Evolutionary conservation across 2,888 invertebrate genomes (phyloP).

Genomic region (Papilio elwesi): DNA sequence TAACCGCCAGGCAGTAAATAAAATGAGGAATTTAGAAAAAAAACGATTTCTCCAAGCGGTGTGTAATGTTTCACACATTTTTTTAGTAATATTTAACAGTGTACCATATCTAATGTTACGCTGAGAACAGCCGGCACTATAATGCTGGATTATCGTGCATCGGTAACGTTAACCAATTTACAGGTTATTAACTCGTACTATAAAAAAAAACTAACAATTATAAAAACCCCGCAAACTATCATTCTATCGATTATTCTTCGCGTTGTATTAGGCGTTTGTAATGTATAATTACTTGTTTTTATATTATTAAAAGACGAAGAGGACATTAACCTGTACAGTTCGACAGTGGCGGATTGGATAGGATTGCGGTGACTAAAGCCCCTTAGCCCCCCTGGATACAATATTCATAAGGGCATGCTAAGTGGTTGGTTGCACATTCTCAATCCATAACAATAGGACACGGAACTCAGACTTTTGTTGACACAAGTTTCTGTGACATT

Average conservation of each 20-base stretch:
- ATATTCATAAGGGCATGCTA: too few relatives aligned
- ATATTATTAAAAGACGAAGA: background rate
- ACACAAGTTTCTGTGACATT: too few relatives aligned
- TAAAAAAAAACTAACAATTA: slow-evolving; percentile 29
- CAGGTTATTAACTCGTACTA: slow-evolving; percentile 30
- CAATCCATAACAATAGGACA: too few relatives aligned
- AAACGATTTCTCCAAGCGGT: slow-evolving; percentile 21
- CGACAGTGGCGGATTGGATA: too few relatives aligned
- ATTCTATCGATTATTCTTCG: slow-evolving; percentile 18
- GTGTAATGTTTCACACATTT: slow-evolving; percentile 34
- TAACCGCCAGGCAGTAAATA: slow-evolving; percentile 2
- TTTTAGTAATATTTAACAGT: slow-evolving; percentile 32
- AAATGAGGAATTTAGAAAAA: slow-evolving; percentile 19
- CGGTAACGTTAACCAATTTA: slow-evolving; percentile 32
- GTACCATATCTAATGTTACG: slow-evolving; percentile 37
- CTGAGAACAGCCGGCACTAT: slow-evolving; percentile 31
- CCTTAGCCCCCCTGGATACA: too few relatives aligned
- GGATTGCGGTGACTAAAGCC: too few relatives aligned
- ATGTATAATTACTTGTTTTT: slow-evolving; percentile 15
- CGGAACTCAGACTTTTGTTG: too few relatives aligned
- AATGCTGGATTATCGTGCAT: slow-evolving; percentile 38
- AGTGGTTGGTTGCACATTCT: too few relatives aligned
- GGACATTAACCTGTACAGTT: slow-evolving; percentile 1
- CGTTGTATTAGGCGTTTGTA: slow-evolving; percentile 11
- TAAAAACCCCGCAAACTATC: slow-evolving; percentile 31